Evolutionary conservation across 2,797 vertebrate genomes (phyloP).

Genomic region (Malurus splendens): DNA sequence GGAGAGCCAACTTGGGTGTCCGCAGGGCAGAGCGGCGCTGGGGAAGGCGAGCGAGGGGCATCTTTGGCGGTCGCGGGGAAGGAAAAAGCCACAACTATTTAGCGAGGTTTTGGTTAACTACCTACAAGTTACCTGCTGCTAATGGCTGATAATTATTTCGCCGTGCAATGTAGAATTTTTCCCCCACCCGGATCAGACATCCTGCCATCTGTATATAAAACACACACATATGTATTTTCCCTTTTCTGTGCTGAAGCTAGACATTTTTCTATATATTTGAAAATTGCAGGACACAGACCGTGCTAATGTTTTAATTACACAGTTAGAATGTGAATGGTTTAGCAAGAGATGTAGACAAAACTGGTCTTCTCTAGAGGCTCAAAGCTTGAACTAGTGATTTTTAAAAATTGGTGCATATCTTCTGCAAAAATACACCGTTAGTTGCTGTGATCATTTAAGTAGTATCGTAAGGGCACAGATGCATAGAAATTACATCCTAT

Average conservation of each 20-base stretch:
- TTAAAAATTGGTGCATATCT: neutral
- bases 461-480: neutral
- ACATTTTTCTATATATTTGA: neutral
- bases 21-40: neutral
- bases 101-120: neutral
- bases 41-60: neutral
- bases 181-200: neutral
- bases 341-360: neutral
- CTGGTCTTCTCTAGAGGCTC: neutral
- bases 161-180: neutral
- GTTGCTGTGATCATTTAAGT: neutral
- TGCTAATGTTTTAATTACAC: neutral
- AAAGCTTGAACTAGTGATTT: neutral
- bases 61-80: neutral
- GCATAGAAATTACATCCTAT: neutral
- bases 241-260: neutral
- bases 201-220: neutral
- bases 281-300: neutral
- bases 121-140: slow-evolving; percentile 20
- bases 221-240: neutral
- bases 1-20: neutral
- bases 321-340: neutral
- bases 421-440: neutral
- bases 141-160: neutral
- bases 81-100: neutral